Evolutionary conservation across 2,888 invertebrate genomes (phyloP), one percentile per base, ranked within the genome.

Genomic region (Spilosoma lubricipeda): DNA sequence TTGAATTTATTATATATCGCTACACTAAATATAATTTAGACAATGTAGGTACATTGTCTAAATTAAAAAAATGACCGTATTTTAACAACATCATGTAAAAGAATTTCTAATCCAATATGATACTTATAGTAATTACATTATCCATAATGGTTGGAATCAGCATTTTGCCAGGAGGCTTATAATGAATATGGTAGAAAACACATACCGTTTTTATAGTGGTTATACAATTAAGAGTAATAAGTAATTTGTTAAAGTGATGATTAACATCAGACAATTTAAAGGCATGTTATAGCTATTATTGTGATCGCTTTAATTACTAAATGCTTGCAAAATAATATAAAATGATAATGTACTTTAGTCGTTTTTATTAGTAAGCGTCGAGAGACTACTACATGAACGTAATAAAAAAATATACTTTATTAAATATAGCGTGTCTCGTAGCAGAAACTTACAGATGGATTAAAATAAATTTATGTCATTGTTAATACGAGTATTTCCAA

Each of bases 41-140:
- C n/a, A n/a, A n/a, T n/a, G n/a, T n/a, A n/a, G n/a, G n/a, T n/a
- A 56, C 67, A 63, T 63, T 30, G 59, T 13, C 27, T 56, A 2
- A 56, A 72, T 52, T 30, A 30, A 52, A 23, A 59, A 56, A 42
- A 67, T 33, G 20, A 59, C 23, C 59, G 59, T 27, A 48, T 3
- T 23, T 71, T 23, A 33, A 65, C 30, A 56, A n/a, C 67, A 13
- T 67, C 2, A 42, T 7, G 7, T 13, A 66, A 45, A n/a, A n/a
- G n/a, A n/a, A 59, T 59, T 1, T 13, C 30, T 59, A 64, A 67
- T 63, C 42, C 67, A 70, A 80, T 72, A 70, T 68, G 76, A 59
- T 64, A 42, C 20, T 33, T 39, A 33, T 70, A 65, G n/a, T n/a
- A n/a, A n/a, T n/a, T n/a, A 69, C 63, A 72, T 71, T 33, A 64